A percentile compares a stretch with the other conserved stretches of the same genome.
These are phyloP conservation scores for Ennomos quercinarius DNA, from an alignment of 2,888 invertebrate genomes.

Conservation along the genomic window DNA sequence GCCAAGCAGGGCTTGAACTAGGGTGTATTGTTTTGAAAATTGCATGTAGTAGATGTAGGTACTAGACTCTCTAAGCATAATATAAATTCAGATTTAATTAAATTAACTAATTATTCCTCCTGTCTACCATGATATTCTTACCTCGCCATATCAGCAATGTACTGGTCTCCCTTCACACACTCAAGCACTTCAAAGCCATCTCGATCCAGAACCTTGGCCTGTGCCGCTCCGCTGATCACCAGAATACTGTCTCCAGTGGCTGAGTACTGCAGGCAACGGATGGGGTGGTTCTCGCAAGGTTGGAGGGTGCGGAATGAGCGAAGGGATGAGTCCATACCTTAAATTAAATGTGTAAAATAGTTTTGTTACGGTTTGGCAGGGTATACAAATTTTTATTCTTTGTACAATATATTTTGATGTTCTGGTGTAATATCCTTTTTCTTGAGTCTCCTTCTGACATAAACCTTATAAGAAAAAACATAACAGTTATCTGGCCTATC, in stretches of 20 bases:
- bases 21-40: no score
- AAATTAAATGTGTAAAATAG: background rate
- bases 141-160: constrained; percentile 96
- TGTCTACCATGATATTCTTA: constrained; percentile 37
- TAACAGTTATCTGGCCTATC: no score
- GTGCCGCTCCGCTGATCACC: constrained; percentile 96
- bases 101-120: no score
- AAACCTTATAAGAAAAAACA: no score
- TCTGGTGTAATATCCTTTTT: no score
- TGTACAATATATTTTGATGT: background rate
- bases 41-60: no score
- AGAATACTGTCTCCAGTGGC: constrained; percentile 97
- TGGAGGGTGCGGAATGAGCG: constrained; percentile 96
- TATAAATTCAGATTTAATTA: no score
- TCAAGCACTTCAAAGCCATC: constrained; percentile 97
- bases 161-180: constrained; percentile 98
- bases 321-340: constrained; percentile 97
- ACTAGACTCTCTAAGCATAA: no score
- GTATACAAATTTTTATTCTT: background rate
- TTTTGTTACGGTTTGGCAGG: background rate
- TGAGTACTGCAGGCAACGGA: constrained; percentile 95
- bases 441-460: no score
- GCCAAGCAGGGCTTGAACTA: no score
- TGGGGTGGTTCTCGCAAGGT: constrained; percentile 98
- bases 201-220: constrained; percentile 96